These are phyloP conservation scores for Apodemia zela DNA, from an alignment of 2,888 invertebrate species.

Conservation along the genomic window DNA sequence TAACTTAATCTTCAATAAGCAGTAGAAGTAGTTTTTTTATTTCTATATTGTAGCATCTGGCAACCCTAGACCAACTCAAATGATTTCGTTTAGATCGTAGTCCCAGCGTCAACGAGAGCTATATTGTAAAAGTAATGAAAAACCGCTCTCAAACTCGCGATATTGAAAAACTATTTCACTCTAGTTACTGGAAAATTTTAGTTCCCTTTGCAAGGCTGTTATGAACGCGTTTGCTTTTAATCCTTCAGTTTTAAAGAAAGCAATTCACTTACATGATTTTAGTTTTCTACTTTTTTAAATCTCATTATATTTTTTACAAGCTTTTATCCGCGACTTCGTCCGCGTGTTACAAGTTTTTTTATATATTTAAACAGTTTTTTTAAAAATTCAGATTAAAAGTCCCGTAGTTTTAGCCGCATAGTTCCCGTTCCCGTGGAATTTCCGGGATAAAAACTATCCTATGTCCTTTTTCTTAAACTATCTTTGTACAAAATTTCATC, in stretches of 20 bases:
- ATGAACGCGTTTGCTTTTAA: constrained; percentile 9
- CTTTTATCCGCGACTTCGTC: too few species aligned
- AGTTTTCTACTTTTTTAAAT: neutral
- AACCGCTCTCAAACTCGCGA: constrained; percentile 32
- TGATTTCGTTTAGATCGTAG: constrained; percentile 24
- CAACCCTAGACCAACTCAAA: neutral
- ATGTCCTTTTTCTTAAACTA: too few species aligned
- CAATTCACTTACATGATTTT: neutral
- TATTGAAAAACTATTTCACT: constrained; percentile 38
- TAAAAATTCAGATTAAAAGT: too few species aligned
- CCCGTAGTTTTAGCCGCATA: too few species aligned
- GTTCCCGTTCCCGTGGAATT: too few species aligned
- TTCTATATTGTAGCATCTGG: neutral
- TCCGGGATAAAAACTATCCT: too few species aligned
- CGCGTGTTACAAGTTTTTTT: too few species aligned
- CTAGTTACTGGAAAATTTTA: constrained; percentile 26
- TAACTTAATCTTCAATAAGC: too few species aligned
- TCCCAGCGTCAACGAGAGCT: constrained; percentile 25
- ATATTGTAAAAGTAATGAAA: constrained; percentile 38
- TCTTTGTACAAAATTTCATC: too few species aligned
- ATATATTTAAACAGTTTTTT: too few species aligned
- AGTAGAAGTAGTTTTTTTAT: too few species aligned
- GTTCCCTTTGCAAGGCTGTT: constrained; percentile 19
- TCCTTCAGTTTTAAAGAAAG: neutral
- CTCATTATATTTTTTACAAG: too few species aligned